Conservation (phyloP, 2,113 vertebrate genomes). For the Malurus alboscapulatus region DNA sequence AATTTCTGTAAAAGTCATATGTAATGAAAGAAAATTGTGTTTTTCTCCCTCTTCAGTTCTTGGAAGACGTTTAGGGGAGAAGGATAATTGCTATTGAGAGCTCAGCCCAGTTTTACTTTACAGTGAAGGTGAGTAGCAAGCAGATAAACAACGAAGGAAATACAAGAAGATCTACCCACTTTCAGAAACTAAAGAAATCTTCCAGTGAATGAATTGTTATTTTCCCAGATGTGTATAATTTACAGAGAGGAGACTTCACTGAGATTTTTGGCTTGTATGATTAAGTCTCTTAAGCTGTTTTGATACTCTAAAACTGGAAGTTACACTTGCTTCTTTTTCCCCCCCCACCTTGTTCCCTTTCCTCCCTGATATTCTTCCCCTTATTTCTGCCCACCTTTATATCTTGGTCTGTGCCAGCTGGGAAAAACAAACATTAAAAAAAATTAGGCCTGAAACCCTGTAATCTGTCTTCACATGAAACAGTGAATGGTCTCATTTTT, state of each 20-base stretch:
- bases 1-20: slow-evolving; percentile 19
- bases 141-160: slow-evolving; percentile 38
- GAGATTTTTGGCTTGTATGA: background rate
- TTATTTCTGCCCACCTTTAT: background rate
- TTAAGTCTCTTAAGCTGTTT: background rate
- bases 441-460: background rate
- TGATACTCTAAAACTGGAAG: background rate
- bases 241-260: background rate
- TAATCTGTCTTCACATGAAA: background rate
- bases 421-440: background rate
- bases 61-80: slow-evolving; percentile 4
- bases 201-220: background rate
- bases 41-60: slow-evolving; percentile 18
- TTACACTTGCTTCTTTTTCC: background rate
- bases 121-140: background rate
- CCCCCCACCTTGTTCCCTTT: too few relatives aligned
- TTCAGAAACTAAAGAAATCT: slow-evolving; percentile 15
- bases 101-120: slow-evolving; percentile 1
- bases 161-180: background rate
- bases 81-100: slow-evolving; percentile 30
- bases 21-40: slow-evolving; percentile 49
- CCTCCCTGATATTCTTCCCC: background rate
- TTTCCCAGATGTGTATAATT: background rate
- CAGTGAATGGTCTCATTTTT: background rate
- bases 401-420: background rate